Conservation (phyloP, 1,140 invertebrate genomes). For the Hetaerina americana region DNA sequence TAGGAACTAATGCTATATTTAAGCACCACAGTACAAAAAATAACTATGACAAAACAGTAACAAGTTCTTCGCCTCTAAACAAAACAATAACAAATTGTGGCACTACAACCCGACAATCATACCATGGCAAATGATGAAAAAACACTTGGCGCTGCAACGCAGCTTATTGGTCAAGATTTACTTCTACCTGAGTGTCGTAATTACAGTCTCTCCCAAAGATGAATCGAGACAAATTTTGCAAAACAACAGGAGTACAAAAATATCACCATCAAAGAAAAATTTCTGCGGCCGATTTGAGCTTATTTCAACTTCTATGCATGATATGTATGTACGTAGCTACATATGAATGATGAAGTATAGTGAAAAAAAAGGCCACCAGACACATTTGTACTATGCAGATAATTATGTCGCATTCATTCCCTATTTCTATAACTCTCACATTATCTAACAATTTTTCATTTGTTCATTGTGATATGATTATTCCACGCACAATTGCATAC, state of each 20-base stretch:
- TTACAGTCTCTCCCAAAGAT: not conserved
- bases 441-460: not conserved
- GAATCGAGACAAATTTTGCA: not conserved
- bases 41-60: not conserved
- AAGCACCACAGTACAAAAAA: not conserved
- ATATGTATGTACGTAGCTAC: not conserved
- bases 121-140: not conserved
- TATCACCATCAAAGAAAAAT: not conserved
- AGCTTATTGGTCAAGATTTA: not conserved
- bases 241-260: not conserved
- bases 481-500: not conserved
- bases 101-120: not conserved
- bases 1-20: not conserved
- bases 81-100: not conserved
- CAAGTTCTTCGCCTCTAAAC: not conserved
- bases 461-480: not conserved
- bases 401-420: not conserved
- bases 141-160: not conserved
- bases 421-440: not conserved
- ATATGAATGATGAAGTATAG: not conserved
- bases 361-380: not conserved
- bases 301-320: not conserved
- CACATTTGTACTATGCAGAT: not conserved
- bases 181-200: not conserved
- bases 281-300: not conserved